Evolutionary conservation across 2,797 vertebrate species (phyloP).

Genomic region (Heteromormyrus szaboi): DNA sequence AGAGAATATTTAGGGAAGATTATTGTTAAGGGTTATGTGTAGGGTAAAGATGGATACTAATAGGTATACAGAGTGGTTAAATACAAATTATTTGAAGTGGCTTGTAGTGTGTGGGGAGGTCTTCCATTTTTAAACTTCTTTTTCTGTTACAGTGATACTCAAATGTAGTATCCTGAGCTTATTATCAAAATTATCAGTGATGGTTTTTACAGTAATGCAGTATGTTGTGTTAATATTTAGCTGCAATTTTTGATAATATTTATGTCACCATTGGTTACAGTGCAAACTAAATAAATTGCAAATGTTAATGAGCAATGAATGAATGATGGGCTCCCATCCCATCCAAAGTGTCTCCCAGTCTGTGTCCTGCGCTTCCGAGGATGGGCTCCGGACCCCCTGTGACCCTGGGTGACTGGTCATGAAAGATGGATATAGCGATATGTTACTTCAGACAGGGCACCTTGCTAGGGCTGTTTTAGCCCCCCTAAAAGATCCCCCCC

Average conservation of each 20-base stretch:
- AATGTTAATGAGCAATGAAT: background rate
- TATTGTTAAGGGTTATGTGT: background rate
- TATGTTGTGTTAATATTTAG: background rate
- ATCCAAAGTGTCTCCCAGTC: background rate
- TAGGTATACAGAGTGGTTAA: background rate
- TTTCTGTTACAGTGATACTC: background rate
- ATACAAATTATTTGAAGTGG: background rate
- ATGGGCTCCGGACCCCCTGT: background rate
- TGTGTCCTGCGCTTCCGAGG: background rate
- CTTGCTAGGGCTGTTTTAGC: background rate
- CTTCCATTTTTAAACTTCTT: background rate
- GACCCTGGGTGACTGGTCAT: background rate
- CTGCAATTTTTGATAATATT: background rate
- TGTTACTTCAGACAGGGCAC: background rate
- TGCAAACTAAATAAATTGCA: background rate
- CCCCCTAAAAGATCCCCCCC: background rate
- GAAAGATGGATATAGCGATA: background rate
- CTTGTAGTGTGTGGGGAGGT: background rate
- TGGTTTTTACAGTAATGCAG: background rate
- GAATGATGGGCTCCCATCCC: background rate
- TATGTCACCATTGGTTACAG: background rate
- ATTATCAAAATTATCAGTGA: background rate
- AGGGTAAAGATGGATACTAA: background rate
- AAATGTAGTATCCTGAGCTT: background rate
- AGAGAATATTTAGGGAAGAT: background rate